phyloP scores from a whole-genome alignment of 2,888 invertebrate genomes.

The Linyphia triangularis region DNA sequence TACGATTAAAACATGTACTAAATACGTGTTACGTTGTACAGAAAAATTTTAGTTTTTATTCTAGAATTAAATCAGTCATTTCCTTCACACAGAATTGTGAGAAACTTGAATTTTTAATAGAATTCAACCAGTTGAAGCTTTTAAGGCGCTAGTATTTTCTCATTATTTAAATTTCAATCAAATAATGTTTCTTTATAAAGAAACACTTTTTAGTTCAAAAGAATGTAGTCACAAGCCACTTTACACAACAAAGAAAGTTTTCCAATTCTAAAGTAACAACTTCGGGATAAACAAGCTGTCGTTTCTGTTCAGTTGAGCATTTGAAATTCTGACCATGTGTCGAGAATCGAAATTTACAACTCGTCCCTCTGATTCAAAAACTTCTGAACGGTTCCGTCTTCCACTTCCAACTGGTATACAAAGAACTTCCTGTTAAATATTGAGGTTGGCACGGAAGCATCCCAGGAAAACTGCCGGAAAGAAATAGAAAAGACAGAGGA shows the following conservation, averaged over 20 bases:
- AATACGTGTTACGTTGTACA: too few relatives aligned
- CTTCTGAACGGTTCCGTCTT: conserved; percentile 24
- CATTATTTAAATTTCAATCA: background rate
- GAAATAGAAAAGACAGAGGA: conserved; percentile 50
- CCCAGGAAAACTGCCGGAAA: conserved; percentile 43
- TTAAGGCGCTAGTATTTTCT: too few relatives aligned
- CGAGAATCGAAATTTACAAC: conserved; percentile 44
- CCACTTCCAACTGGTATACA: conserved; percentile 23
- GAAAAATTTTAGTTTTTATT: too few relatives aligned
- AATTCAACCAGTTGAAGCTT: background rate
- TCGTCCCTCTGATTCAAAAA: conserved; percentile 38
- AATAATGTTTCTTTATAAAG: background rate
- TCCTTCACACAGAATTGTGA: too few relatives aligned
- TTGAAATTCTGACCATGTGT: background rate
- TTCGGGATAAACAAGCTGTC: background rate
- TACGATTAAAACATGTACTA: too few relatives aligned
- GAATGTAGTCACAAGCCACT: background rate
- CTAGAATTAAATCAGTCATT: too few relatives aligned
- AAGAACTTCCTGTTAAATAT: conserved; percentile 64
- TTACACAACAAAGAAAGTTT: background rate
- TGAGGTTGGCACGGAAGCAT: conserved; percentile 38
- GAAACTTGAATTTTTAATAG: too few relatives aligned
- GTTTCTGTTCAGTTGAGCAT: background rate
- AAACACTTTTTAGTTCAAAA: background rate
- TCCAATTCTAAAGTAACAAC: background rate